Conservation (phyloP, 1,140 invertebrate genomes). For the Pseudobourletiella spinata region DNA sequence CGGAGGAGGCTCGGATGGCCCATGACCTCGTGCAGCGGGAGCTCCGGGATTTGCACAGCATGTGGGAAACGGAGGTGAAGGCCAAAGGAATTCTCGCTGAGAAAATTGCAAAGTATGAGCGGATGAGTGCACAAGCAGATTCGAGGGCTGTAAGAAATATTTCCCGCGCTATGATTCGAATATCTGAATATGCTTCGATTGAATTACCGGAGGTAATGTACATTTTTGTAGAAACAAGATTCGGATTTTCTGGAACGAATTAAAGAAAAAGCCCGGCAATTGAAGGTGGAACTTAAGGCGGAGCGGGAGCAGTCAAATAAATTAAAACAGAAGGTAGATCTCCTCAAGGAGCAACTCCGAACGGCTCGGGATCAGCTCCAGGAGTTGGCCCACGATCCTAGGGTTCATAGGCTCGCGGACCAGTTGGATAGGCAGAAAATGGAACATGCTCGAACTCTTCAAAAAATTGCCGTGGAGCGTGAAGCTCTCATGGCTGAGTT, state of each 20-base stretch:
- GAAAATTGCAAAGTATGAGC: constrained; percentile 23
- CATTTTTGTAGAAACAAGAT: constrained; percentile 13
- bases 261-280: constrained; percentile 11
- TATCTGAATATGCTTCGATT: no score
- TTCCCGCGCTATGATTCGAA: neutral
- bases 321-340: constrained; percentile 13
- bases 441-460: neutral
- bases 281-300: constrained; percentile 11
- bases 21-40: constrained; percentile 16
- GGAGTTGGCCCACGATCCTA: constrained; percentile 4
- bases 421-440: constrained; percentile 6
- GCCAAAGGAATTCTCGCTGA: constrained; percentile 18
- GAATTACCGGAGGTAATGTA: no score
- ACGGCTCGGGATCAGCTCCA: constrained; percentile 11
- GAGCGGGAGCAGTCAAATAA: constrained; percentile 9
- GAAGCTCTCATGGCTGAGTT: neutral
- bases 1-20: constrained; percentile 7
- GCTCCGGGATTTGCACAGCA: constrained; percentile 4
- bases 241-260: constrained; percentile 2
- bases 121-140: neutral
- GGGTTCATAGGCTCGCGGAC: neutral
- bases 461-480: neutral
- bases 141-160: neutral
- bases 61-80: constrained; percentile 25
- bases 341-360: neutral